Conservation (phyloP, 2,797 vertebrate genomes). For the Hoplostethus mediterraneus region DNA sequence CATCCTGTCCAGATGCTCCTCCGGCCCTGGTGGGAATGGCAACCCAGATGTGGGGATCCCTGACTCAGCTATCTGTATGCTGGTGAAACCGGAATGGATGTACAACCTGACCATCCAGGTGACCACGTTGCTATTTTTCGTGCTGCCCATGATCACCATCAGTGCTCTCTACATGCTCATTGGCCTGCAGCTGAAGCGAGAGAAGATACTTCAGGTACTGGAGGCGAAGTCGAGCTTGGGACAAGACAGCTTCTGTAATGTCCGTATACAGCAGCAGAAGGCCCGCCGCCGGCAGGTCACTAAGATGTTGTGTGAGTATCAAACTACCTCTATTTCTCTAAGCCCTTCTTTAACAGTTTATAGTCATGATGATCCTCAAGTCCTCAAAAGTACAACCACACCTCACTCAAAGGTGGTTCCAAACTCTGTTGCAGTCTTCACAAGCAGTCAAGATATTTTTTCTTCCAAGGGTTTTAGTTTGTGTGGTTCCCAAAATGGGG, state of each 20-base stretch:
- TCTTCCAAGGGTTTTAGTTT: no score
- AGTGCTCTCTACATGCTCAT: constrained; percentile 93
- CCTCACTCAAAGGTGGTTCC: no score
- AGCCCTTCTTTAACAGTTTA: neutral
- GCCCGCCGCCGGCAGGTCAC: constrained; percentile 91
- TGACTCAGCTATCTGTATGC: constrained; percentile 84
- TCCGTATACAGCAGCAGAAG: constrained; percentile 81
- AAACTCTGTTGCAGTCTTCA: no score
- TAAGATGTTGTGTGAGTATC: constrained; percentile 96
- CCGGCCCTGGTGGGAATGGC: constrained; percentile 36
- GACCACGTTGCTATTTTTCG: constrained; percentile 92
- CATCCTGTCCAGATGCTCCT: constrained; percentile 73
- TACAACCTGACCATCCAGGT: constrained; percentile 93
- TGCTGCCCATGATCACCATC: constrained; percentile 93
- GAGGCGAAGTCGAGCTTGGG: constrained; percentile 72
- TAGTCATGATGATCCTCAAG: no score
- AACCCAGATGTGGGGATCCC: constrained; percentile 74
- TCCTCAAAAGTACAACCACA: no score
- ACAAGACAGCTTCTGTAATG: constrained; percentile 73
- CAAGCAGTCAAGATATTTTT: no score
- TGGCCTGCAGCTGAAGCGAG: constrained; percentile 87
- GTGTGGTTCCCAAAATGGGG: no score
- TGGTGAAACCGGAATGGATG: constrained; percentile 86
- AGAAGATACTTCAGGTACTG: constrained; percentile 85
- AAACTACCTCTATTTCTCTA: neutral